These are phyloP conservation scores for Zaprionus lachaisei DNA, from an alignment of 1,140 invertebrate species.

Conservation along the genomic window DNA sequence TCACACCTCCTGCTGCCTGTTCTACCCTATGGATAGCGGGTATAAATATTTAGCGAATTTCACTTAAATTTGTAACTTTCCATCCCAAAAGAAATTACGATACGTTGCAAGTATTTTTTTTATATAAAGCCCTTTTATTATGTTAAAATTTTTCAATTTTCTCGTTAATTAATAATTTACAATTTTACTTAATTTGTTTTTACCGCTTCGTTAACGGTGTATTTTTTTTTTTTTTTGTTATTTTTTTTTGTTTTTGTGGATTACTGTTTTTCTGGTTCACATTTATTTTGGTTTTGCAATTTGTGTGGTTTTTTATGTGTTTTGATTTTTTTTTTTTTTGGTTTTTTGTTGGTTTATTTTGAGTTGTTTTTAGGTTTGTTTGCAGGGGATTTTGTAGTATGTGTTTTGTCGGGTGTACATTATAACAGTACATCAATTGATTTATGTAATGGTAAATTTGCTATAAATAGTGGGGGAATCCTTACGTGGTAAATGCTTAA, in stretches of 20 bases:
- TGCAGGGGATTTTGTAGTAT: background rate
- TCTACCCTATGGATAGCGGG: background rate
- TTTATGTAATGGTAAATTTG: slow-evolving; percentile 79
- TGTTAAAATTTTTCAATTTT: slow-evolving; percentile 74
- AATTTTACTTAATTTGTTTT: slow-evolving; percentile 61
- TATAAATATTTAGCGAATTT: background rate
- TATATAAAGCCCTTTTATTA: slow-evolving; percentile 82
- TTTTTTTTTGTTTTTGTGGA: slow-evolving; percentile 16
- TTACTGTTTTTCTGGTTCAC: slow-evolving; percentile 3
- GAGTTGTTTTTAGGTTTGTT: slow-evolving; percentile 10
- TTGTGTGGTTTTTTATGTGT: slow-evolving; percentile 20
- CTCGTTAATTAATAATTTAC: slow-evolving; percentile 75
- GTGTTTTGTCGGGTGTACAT: slow-evolving; percentile 57
- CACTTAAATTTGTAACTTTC: background rate
- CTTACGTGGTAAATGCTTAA: slow-evolving; percentile 78
- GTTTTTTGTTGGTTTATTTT: slow-evolving; percentile 18
- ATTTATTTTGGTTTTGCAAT: slow-evolving; percentile 13
- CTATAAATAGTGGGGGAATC: slow-evolving; percentile 79
- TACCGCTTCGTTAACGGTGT: background rate
- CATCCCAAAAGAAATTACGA: background rate
- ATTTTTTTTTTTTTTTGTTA: slow-evolving; percentile 32
- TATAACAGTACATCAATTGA: slow-evolving; percentile 76
- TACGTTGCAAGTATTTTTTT: slow-evolving; percentile 42
- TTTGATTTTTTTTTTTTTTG: slow-evolving; percentile 3
- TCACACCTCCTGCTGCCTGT: too few relatives aligned